phyloP scores from a whole-genome alignment of 2,888 invertebrate genomes.

The Coelopa pilipes region DNA sequence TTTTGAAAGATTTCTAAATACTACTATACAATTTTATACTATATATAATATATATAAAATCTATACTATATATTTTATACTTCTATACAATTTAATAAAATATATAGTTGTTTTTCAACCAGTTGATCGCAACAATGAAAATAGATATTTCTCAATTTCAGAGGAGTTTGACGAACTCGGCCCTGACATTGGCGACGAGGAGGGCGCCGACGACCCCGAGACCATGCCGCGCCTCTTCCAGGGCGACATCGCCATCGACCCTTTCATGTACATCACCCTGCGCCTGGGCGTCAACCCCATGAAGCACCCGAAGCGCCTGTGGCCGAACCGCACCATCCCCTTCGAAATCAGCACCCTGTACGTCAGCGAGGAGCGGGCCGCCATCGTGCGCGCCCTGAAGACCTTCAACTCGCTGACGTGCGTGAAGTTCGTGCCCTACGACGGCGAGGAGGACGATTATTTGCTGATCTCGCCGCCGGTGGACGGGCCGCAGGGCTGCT shows the following conservation, averaged over 20 bases:
- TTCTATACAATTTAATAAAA: too few relatives aligned
- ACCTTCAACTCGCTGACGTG: constrained; percentile 75
- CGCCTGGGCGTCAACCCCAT: constrained; percentile 75
- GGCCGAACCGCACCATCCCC: constrained; percentile 75
- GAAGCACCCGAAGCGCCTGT: constrained; percentile 73
- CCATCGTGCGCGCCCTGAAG: constrained; percentile 72
- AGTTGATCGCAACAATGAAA: background rate
- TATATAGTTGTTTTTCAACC: too few relatives aligned
- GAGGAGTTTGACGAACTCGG: constrained; percentile 53
- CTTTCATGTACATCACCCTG: constrained; percentile 72
- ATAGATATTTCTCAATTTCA: constrained; percentile 36
- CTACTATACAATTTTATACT: too few relatives aligned
- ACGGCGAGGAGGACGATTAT: constrained; percentile 73
- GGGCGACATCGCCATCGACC: constrained; percentile 76
- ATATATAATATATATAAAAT: too few relatives aligned
- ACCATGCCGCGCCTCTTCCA: constrained; percentile 75
- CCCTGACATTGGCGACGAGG: constrained; percentile 46
- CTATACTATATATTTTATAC: too few relatives aligned
- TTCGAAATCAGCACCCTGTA: constrained; percentile 73
- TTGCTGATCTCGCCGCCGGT: constrained; percentile 74
- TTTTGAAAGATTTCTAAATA: too few relatives aligned
- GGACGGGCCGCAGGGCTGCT: constrained; percentile 76
- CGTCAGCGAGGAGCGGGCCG: constrained; percentile 68
- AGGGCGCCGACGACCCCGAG: constrained; percentile 71
- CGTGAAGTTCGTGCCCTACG: constrained; percentile 74